A percentile compares a stretch with the other conserved stretches of the same genome.
These are phyloP conservation scores for Tinea trinotella DNA, from an alignment of 2,888 invertebrate species.

Conservation along the genomic window DNA sequence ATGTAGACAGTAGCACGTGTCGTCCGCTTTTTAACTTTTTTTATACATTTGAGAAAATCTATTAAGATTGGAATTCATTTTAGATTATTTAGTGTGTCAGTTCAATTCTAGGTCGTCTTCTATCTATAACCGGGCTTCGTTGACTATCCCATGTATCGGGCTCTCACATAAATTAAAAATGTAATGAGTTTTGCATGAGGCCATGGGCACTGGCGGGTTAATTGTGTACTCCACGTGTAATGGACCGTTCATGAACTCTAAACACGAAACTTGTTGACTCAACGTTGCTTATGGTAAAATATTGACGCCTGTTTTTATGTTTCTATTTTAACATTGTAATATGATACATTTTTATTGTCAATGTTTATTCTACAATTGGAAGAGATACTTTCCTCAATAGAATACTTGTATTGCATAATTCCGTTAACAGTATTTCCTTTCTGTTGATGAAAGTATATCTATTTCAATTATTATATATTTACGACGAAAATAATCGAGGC, in stretches of 20 bases:
- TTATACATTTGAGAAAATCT: conserved; percentile 2
- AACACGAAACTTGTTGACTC: conserved; percentile 14
- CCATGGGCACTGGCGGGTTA: conserved; percentile 17
- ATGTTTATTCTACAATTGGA: background rate
- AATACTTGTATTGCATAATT: too few species aligned
- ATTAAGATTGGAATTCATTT: background rate
- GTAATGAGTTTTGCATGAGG: conserved; percentile 16
- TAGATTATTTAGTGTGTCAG: background rate
- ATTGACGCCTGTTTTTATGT: conserved; percentile 5
- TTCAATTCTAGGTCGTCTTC: background rate
- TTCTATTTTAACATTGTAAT: conserved; percentile 1
- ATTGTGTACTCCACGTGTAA: conserved; percentile 18
- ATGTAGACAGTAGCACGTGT: background rate
- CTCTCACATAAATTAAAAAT: conserved; percentile 19
- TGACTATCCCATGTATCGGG: background rate
- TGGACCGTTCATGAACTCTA: conserved; percentile 17
- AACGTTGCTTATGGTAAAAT: conserved; percentile 10
- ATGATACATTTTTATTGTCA: background rate
- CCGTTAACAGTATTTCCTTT: too few species aligned
- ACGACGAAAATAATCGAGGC: too few species aligned
- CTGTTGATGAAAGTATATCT: too few species aligned
- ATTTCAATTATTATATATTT: too few species aligned
- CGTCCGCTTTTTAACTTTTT: background rate
- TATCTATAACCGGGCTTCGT: background rate
- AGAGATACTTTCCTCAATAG: too few species aligned